Evolutionary conservation across 2,113 vertebrate species (phyloP), one percentile per base, ranked within the genome.

Genomic region (Archilochus colubris): DNA sequence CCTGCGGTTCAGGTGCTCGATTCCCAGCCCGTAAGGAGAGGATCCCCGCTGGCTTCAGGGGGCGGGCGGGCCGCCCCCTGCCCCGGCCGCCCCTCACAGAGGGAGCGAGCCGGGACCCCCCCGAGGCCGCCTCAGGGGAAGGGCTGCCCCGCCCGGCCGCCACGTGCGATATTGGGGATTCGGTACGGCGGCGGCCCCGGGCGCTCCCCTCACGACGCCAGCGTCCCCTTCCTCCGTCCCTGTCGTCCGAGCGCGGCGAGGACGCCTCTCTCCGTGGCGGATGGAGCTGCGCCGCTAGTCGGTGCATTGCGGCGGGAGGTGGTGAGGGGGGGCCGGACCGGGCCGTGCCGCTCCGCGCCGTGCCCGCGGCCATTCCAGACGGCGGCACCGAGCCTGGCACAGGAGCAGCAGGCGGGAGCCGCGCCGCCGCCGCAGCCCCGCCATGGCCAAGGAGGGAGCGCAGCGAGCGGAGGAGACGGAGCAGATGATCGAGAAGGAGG

Each of bases 401-500:
- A 91, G 93, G 67, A 58, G 64, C 95, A 96, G 97, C 97, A 93
- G 97, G 97, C 96, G 97, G 97, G 92, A 96, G 96, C 78, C 68
- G 38, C 53, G 54, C 54, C 62, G 67, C 85, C 36, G 67, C 85
- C 36, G 63, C 72, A 87, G 94, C 30, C 64, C 66, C 96, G 94
- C 97, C 96, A 99, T 99, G 99, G 98, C 98, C 89, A 99, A 98
- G 97, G 99, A 99, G 96, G 98, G 98, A 86, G 97, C 97, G 88
- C 98, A 98, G 90, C 98, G 98, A 94, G 98, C 98, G 12, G 99
- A 99, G 96, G 99, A 99, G 97, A 99, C 98, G 55, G 98, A 99
- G 96, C 98, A 98, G 75, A 99, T 99, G 99, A 99, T 99, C 86
- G 98, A 98, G 86, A 92, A 92, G 94, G 98, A 98, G 43, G 96